These are phyloP conservation scores for Nibea albiflora DNA, from an alignment of 2,113 vertebrate genomes.

Conservation along the genomic window DNA sequence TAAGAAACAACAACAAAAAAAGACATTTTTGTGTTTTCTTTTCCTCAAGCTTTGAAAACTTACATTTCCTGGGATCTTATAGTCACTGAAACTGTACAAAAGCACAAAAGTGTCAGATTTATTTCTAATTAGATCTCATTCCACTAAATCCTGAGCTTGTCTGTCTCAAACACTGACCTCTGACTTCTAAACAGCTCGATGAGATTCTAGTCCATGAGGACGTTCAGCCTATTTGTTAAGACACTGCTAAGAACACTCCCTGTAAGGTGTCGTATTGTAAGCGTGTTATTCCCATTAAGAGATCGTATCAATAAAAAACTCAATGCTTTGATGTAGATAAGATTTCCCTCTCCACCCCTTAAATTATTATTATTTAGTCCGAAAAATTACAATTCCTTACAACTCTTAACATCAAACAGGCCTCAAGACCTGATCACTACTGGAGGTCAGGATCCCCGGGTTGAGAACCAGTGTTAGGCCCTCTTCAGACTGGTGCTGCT, in stretches of 20 bases:
- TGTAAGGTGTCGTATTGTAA: no score
- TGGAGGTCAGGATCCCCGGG: no score
- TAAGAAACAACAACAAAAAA: background rate
- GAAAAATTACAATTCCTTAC: background rate
- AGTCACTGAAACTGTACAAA: background rate
- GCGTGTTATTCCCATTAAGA: no score
- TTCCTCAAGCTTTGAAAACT: background rate
- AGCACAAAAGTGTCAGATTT: background rate
- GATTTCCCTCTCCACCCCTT: background rate
- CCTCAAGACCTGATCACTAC: no score
- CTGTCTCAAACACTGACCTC: constrained; percentile 36
- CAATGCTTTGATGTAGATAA: no score
- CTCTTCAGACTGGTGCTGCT: no score
- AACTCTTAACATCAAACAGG: no score
- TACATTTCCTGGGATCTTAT: background rate
- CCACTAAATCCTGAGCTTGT: constrained; percentile 42
- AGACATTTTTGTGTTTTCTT: background rate
- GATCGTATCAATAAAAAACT: no score
- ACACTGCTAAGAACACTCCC: background rate
- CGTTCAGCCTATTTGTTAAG: background rate
- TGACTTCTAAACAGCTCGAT: constrained; percentile 17
- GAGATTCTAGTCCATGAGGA: constrained; percentile 2
- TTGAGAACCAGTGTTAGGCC: no score
- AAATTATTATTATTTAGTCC: background rate
- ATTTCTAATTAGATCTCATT: constrained; percentile 36